phyloP scores from a whole-genome alignment of 2,888 invertebrate species.

The Synergus laeviventris region DNA sequence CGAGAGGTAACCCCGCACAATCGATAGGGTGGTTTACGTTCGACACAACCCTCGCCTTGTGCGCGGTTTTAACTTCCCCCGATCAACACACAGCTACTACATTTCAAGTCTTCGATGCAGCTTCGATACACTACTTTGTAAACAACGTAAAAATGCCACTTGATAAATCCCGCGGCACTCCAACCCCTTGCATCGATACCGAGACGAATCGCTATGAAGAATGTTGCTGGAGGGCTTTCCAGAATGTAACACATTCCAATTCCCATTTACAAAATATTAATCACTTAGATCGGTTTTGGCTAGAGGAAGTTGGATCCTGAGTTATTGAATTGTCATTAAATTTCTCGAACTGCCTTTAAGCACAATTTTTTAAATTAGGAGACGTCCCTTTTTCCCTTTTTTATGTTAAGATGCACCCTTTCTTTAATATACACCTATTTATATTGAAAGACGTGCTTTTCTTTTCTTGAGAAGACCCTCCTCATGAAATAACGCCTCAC shows the following conservation, averaged over 20 bases:
- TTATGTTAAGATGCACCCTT: no score
- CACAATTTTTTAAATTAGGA: no score
- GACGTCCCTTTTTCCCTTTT: no score
- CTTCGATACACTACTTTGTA: slow-evolving; percentile 64
- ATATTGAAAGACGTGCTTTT: no score
- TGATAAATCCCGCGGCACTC: slow-evolving; percentile 53
- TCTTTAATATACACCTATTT: no score
- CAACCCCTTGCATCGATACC: slow-evolving; percentile 21
- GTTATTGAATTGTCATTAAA: no score
- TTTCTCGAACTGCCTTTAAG: no score
- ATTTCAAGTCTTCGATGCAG: slow-evolving; percentile 41
- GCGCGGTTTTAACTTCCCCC: slow-evolving; percentile 43
- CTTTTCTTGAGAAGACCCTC: no score
- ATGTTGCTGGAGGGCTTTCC: neutral
- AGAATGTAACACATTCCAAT: slow-evolving; percentile 8
- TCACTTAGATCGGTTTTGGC: neutral
- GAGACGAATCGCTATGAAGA: slow-evolving; percentile 24
- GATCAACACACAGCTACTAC: slow-evolving; percentile 43
- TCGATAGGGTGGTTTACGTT: slow-evolving; percentile 54
- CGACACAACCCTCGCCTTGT: slow-evolving; percentile 50
- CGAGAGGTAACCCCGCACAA: slow-evolving; percentile 35
- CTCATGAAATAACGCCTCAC: no score
- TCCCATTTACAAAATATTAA: slow-evolving; percentile 3
- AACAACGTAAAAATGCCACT: slow-evolving; percentile 70
- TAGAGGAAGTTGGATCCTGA: no score